Percentiles rank a stretch among this genome's conserved stretches.
Conservation (phyloP, 2,888 invertebrate genomes). For the Axea sp. region DNA sequence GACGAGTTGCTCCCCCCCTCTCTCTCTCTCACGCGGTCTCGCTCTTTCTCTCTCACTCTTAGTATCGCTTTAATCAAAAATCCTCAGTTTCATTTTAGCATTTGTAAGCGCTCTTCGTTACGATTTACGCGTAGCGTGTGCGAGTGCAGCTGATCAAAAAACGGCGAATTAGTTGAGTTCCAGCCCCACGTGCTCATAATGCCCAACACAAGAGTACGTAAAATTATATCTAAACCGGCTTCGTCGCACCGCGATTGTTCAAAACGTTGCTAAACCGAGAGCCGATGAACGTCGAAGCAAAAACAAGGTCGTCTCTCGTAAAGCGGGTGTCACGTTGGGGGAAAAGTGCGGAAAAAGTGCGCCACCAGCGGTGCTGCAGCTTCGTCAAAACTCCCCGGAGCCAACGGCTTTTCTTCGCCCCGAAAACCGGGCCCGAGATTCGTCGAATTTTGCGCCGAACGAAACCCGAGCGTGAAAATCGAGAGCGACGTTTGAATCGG, state of each 20-base stretch:
- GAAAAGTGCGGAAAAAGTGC: slow-evolving; percentile 1
- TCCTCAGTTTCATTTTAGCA: slow-evolving; percentile 54
- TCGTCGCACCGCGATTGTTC: background rate
- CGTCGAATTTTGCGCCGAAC: no score
- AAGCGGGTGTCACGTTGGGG: slow-evolving; percentile 3
- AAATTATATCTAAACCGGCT: background rate
- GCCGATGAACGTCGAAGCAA: slow-evolving; percentile 5
- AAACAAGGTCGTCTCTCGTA: slow-evolving; percentile 15
- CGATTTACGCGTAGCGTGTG: slow-evolving; percentile 25
- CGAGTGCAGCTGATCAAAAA: slow-evolving; percentile 4
- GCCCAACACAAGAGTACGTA: slow-evolving; percentile 57
- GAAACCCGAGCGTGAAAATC: no score
- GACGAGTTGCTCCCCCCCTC: slow-evolving; percentile 52
- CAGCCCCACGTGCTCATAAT: slow-evolving; percentile 47
- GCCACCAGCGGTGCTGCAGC: background rate
- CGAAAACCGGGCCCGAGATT: no score
- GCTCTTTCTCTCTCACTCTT: slow-evolving; percentile 5
- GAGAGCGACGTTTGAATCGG: no score
- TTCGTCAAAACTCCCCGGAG: no score
- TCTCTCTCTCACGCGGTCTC: no score
- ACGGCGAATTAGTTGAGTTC: background rate
- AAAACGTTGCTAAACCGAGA: slow-evolving; percentile 4
- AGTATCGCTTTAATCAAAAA: slow-evolving; percentile 56
- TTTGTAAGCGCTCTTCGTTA: slow-evolving; percentile 46
- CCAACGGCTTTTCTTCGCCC: no score